Percentiles rank a stretch among this genome's conserved stretches.
Conservation (phyloP, 2,113 vertebrate species). For the Alligator sinensis region DNA sequence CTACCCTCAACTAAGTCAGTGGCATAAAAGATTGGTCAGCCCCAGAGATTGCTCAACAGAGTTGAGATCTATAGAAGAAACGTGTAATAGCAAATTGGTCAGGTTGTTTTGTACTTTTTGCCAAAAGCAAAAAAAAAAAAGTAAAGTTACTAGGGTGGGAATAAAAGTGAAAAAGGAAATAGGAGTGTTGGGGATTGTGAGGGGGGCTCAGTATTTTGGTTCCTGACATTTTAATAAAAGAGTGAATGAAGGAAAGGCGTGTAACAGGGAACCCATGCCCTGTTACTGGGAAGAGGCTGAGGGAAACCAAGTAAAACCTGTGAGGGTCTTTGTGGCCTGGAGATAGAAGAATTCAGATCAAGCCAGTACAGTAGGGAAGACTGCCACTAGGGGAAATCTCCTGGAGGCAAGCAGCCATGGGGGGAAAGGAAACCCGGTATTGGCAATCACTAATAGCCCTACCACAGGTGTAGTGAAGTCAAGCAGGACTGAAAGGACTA, state of each 20-base stretch:
- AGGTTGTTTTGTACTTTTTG: not conserved
- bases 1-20: rapidly evolving
- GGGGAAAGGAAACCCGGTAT: too few relatives aligned
- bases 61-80: not conserved
- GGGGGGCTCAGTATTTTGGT: not conserved
- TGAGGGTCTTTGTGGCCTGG: too few relatives aligned
- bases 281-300: too few relatives aligned
- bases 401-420: too few relatives aligned
- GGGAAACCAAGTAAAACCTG: too few relatives aligned
- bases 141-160: not conserved
- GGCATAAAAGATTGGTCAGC: not conserved
- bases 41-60: not conserved
- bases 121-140: not conserved
- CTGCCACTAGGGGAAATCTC: too few relatives aligned
- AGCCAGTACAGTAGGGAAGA: too few relatives aligned
- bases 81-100: not conserved
- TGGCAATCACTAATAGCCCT: too few relatives aligned
- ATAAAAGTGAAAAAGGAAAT: not conserved
- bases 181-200: not conserved
- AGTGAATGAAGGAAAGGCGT: not conserved
- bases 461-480: too few relatives aligned
- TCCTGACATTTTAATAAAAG: not conserved
- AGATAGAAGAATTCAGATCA: too few relatives aligned
- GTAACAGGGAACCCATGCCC: not conserved
- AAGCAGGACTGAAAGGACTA: too few relatives aligned